phyloP scores from a whole-genome alignment of 2,797 vertebrate genomes.

The Lateolabrax maculatus region DNA sequence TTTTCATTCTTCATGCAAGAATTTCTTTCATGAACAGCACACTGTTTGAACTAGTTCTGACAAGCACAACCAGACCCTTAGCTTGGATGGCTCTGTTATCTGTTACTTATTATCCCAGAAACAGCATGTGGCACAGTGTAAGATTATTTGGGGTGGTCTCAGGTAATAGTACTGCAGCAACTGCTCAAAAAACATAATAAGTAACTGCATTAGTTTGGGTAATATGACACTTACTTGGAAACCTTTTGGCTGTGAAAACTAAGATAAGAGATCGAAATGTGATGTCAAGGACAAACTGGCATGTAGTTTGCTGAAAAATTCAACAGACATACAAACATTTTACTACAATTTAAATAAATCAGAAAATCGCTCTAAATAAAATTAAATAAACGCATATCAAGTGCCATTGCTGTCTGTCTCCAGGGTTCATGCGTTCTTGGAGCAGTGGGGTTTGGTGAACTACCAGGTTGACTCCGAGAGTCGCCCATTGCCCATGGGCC shows the following conservation, averaged over 20 bases:
- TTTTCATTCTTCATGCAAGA: too few relatives aligned
- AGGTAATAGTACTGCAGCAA: background rate
- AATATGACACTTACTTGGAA: background rate
- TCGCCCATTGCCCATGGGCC: slow-evolving; percentile 96
- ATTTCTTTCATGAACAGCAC: too few relatives aligned
- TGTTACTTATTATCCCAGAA: background rate
- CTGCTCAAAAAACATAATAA: background rate
- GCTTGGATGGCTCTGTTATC: background rate
- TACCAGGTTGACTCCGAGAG: slow-evolving; percentile 98
- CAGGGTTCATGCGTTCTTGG: slow-evolving; percentile 96
- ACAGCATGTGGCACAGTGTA: background rate
- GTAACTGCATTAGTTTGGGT: background rate
- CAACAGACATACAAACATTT: background rate
- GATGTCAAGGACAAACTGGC: background rate
- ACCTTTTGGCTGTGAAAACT: background rate
- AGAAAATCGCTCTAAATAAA: background rate
- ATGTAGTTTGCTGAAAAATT: background rate
- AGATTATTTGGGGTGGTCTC: background rate
- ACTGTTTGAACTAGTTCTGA: background rate
- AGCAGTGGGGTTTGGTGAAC: slow-evolving; percentile 98
- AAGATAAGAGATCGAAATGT: background rate
- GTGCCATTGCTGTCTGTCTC: background rate
- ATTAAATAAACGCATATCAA: background rate
- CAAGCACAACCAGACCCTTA: background rate
- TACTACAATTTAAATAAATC: background rate